These are phyloP conservation scores for Neoscelio sp. DNA, from an alignment of 2,888 invertebrate genomes.

Conservation along the genomic window DNA sequence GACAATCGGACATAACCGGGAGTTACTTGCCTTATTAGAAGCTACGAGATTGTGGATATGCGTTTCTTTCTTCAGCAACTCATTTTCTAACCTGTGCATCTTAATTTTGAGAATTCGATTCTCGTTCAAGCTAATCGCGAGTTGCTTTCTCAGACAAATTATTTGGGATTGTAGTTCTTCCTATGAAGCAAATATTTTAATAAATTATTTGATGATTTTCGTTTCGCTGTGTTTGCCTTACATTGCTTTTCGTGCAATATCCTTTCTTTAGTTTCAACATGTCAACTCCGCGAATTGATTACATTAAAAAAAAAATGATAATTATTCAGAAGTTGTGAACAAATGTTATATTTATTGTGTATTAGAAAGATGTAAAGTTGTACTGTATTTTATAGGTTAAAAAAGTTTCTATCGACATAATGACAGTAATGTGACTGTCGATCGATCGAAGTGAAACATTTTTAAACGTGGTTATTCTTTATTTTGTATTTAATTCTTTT, in stretches of 20 bases:
- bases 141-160: constrained; percentile 73
- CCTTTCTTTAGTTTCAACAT: constrained; percentile 61
- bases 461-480: background rate
- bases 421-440: constrained; percentile 34
- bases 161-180: constrained; percentile 75
- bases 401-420: constrained; percentile 20
- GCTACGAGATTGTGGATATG: constrained; percentile 73
- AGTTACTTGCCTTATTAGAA: constrained; percentile 33
- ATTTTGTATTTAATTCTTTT: no score
- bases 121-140: constrained; percentile 71
- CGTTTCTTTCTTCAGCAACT: constrained; percentile 74
- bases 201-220: no score
- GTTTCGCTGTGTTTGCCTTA: constrained; percentile 15
- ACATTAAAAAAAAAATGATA: constrained; percentile 35
- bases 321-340: constrained; percentile 9
- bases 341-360: constrained; percentile 22
- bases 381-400: constrained; percentile 36
- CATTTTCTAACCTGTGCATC: constrained; percentile 75
- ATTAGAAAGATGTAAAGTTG: background rate
- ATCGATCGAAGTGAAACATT: constrained; percentile 10
- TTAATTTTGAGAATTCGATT: constrained; percentile 77
- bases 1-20: no score
- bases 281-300: constrained; percentile 18
- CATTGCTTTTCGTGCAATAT: constrained; percentile 57
- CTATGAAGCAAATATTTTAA: no score